These are phyloP conservation scores for Portevinia maculata DNA, from an alignment of 2,888 invertebrate species.

Conservation along the genomic window DNA sequence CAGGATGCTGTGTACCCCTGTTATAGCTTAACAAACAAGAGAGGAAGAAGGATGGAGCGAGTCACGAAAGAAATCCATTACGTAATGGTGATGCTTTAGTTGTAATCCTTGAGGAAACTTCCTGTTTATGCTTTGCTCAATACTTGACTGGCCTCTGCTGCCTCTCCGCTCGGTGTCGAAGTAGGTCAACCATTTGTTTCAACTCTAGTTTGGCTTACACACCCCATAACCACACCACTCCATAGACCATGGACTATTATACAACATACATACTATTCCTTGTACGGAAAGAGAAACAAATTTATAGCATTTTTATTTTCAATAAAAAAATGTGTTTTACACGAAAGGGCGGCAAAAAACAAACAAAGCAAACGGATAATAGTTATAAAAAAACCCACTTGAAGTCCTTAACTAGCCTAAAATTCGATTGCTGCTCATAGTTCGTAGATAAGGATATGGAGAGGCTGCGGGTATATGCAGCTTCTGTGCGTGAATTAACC, in stretches of 20 bases:
- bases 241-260: background rate
- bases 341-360: conserved; percentile 25
- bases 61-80: conserved; percentile 68
- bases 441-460: background rate
- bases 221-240: conserved; percentile 1
- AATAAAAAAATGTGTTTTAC: conserved; percentile 72
- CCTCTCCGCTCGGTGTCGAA: conserved; percentile 29
- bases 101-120: conserved; percentile 73
- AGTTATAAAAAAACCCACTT: conserved; percentile 23
- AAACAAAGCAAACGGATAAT: conserved; percentile 9
- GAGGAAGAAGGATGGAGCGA: conserved; percentile 11
- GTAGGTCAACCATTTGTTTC: conserved; percentile 73
- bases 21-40: background rate
- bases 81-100: conserved; percentile 73
- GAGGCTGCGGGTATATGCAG: conserved; percentile 12
- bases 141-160: conserved; percentile 21
- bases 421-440: conserved; percentile 34
- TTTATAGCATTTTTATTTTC: conserved; percentile 74
- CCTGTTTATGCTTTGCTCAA: conserved; percentile 70
- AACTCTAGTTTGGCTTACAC: conserved; percentile 62
- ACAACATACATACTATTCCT: background rate
- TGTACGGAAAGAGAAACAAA: conserved; percentile 40
- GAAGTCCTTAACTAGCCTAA: conserved; percentile 43
- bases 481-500: conserved; percentile 66
- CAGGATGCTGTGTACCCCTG: conserved; percentile 19